phyloP scores from a whole-genome alignment of 2,797 vertebrate genomes.

The Malurus leucopterus region DNA sequence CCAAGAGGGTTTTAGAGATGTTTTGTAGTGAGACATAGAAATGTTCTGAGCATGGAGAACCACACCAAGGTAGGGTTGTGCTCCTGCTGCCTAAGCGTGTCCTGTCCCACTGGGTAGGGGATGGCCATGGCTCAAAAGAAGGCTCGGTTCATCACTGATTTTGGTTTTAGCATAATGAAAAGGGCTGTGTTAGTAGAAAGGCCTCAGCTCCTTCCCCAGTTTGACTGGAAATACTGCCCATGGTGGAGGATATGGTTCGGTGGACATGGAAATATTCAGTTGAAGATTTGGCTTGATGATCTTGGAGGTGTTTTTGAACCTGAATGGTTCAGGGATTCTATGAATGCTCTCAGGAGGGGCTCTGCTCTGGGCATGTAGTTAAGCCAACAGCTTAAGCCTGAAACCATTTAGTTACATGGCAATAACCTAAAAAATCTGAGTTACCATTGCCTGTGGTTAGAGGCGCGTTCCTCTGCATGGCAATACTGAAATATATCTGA shows the following conservation, averaged over 20 bases:
- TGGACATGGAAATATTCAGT: fast-evolving
- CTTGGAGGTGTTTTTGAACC: not conserved
- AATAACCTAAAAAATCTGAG: not conserved
- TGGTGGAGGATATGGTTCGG: not conserved
- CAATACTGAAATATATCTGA: not conserved
- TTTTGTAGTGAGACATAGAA: not conserved
- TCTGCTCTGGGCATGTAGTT: not conserved
- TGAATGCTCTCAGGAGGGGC: not conserved
- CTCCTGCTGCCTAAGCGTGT: not conserved
- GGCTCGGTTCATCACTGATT: fast-evolving
- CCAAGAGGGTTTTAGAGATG: not conserved
- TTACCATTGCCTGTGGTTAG: not conserved
- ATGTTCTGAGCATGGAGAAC: fast-evolving
- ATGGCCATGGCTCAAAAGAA: not conserved
- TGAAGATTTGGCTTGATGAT: not conserved
- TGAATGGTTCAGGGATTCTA: not conserved
- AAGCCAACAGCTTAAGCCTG: not conserved
- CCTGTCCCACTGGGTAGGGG: not conserved
- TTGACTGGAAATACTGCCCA: not conserved
- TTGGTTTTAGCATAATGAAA: not conserved
- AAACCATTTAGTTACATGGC: not conserved
- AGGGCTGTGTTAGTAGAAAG: not conserved
- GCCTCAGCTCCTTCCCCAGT: not conserved
- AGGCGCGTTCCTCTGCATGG: not conserved
- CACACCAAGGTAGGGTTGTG: fast-evolving